These are phyloP conservation scores for Perodicticus potto DNA, from an alignment of 2,797 vertebrate species.

Conservation along the genomic window DNA sequence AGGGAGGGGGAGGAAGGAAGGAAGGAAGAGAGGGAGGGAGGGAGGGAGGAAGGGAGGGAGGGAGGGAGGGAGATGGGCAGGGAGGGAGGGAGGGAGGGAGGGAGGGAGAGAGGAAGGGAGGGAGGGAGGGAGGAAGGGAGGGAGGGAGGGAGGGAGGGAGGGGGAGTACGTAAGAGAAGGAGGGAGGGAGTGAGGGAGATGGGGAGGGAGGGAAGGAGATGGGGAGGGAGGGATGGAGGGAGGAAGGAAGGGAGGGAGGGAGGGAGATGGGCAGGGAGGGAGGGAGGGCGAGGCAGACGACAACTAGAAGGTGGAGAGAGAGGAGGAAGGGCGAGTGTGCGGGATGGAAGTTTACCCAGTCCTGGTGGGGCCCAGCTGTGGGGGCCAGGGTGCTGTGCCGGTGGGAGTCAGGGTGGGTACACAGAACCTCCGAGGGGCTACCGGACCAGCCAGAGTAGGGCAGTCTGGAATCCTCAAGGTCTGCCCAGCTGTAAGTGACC, in stretches of 20 bases:
- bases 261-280: not conserved
- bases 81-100: too few species aligned
- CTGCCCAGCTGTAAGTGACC: not conserved
- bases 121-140: too few species aligned
- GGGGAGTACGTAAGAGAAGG: too few species aligned
- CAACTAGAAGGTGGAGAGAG: not conserved
- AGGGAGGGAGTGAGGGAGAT: too few species aligned
- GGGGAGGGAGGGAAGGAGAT: too few species aligned
- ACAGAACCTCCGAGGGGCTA: not conserved
- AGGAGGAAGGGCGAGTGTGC: not conserved
- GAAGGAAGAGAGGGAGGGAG: not conserved
- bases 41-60: too few species aligned
- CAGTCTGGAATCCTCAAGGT: not conserved
- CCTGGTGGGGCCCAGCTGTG: accelerated
- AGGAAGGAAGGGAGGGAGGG: not conserved
- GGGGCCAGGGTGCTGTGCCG: not conserved
- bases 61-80: too few species aligned
- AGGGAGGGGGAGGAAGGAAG: not conserved
- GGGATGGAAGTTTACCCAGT: not conserved
- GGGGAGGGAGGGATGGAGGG: not conserved
- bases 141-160: too few species aligned
- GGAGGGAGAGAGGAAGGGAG: too few species aligned
- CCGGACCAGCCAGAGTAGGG: not conserved
- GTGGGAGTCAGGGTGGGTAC: not conserved
- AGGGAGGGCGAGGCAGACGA: not conserved